Evolutionary conservation across 2,888 invertebrate species (phyloP).

Genomic region (Agrenia bidenticulata): DNA sequence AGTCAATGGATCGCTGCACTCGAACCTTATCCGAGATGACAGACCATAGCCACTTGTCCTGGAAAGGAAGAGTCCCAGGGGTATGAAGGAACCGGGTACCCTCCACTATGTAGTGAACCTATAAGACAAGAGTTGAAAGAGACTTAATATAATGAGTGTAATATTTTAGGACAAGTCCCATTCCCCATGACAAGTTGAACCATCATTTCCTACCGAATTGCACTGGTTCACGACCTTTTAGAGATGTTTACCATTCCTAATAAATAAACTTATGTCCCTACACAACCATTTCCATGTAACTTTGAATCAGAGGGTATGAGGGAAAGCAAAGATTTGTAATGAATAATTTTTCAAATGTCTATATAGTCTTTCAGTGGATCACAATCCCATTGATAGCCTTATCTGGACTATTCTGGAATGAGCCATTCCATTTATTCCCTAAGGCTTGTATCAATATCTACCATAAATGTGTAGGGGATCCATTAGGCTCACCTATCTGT

Average conservation of each 20-base stretch:
- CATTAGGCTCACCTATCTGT: too few relatives aligned
- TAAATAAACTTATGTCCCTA: background rate
- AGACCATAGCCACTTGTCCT: conserved; percentile 46
- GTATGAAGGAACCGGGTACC: conserved; percentile 44
- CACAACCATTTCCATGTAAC: too few relatives aligned
- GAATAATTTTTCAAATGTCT: too few relatives aligned
- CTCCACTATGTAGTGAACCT: conserved; percentile 47
- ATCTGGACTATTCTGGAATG: too few relatives aligned
- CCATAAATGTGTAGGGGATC: too few relatives aligned
- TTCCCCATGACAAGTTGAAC: conserved; percentile 3
- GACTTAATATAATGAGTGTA: conserved; percentile 1
- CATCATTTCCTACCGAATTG: conserved; percentile 7
- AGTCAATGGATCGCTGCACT: conserved; percentile 36
- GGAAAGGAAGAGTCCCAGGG: conserved; percentile 46
- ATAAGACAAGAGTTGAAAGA: too few relatives aligned
- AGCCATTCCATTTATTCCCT: too few relatives aligned
- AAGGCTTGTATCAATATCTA: too few relatives aligned
- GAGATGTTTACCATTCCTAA: conserved; percentile 9
- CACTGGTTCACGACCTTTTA: conserved; percentile 2
- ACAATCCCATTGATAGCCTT: too few relatives aligned
- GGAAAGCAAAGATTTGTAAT: too few relatives aligned
- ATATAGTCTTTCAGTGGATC: too few relatives aligned
- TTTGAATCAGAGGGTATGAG: too few relatives aligned
- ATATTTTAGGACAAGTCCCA: background rate
- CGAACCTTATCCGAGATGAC: conserved; percentile 46